These are phyloP conservation scores for Desmophyllum pertusum DNA, from an alignment of 92 coral and sea anemone species.

Conservation along the genomic window DNA sequence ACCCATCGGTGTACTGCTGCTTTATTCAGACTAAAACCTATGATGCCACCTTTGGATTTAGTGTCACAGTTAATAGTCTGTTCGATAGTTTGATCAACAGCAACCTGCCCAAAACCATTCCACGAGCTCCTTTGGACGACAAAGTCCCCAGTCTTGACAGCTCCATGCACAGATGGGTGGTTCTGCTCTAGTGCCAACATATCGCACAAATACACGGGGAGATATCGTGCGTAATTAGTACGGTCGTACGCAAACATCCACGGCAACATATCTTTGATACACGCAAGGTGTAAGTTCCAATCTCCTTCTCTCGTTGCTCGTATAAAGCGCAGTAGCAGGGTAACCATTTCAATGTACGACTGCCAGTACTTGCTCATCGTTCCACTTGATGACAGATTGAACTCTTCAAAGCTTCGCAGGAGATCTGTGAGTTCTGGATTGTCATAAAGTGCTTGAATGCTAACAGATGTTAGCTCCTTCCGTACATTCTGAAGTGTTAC, in stretches of 20 bases:
- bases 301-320: slow-evolving; percentile 61
- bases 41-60: slow-evolving; percentile 59
- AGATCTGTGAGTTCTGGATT: background rate
- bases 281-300: slow-evolving; percentile 49
- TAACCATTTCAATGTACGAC: slow-evolving; percentile 33
- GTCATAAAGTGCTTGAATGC: background rate
- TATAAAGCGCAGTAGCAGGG: slow-evolving; percentile 41
- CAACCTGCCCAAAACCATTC: slow-evolving; percentile 40
- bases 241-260: slow-evolving; percentile 67
- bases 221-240: slow-evolving; percentile 43
- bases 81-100: slow-evolving; percentile 45
- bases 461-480: background rate
- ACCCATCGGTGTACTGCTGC: slow-evolving; percentile 66
- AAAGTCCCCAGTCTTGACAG: slow-evolving; percentile 40
- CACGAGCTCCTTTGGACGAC: slow-evolving; percentile 31
- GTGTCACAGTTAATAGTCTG: slow-evolving; percentile 59
- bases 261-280: slow-evolving; percentile 48
- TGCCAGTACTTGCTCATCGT: slow-evolving; percentile 1
- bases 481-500: background rate
- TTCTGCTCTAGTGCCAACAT: slow-evolving; percentile 15
- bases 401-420: background rate
- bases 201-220: slow-evolving; percentile 26
- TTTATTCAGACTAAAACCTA: slow-evolving; percentile 36
- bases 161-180: slow-evolving; percentile 30
- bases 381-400: background rate